A percentile compares a stretch with the other conserved stretches of the same genome.
Conservation (phyloP, 2,888 invertebrate species). For the Agrochola macilenta region DNA sequence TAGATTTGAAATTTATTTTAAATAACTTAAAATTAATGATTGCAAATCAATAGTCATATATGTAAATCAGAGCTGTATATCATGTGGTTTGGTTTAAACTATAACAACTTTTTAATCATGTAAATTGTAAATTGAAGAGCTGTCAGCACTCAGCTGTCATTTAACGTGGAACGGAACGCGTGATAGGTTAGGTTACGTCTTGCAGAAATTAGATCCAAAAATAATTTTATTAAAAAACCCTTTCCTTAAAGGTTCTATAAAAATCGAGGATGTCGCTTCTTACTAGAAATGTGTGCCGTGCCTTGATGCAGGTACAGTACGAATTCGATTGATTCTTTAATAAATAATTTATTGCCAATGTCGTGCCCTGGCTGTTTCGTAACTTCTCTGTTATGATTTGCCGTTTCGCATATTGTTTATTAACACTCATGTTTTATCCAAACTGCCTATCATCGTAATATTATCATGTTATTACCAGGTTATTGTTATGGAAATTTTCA, state of each 20-base stretch:
- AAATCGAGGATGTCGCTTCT: constrained; percentile 82
- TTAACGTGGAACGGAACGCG: constrained; percentile 66
- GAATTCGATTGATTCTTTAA: constrained; percentile 9
- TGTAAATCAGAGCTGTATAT: background rate
- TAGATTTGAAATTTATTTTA: too few relatives aligned
- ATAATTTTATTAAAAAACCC: constrained; percentile 75
- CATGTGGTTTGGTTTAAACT: too few relatives aligned
- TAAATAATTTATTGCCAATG: constrained; percentile 19
- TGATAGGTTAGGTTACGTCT: constrained; percentile 76
- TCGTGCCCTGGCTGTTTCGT: constrained; percentile 80
- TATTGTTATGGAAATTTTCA: constrained; percentile 12
- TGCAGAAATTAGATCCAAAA: constrained; percentile 77
- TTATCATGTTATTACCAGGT: constrained; percentile 22
- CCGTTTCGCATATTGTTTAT: constrained; percentile 32
- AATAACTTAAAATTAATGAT: too few relatives aligned
- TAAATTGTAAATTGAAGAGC: background rate
- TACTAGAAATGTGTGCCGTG: constrained; percentile 83
- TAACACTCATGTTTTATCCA: constrained; percentile 23
- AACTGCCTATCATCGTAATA: constrained; percentile 14
- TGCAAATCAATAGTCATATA: too few relatives aligned
- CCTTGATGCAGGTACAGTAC: constrained; percentile 82
- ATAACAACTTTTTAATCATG: background rate
- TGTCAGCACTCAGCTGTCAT: constrained; percentile 76
- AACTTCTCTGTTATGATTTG: constrained; percentile 71
- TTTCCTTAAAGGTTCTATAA: constrained; percentile 70